Evolutionary conservation across 2,797 vertebrate genomes (phyloP).

Genomic region (Steatocranus sp.): DNA sequence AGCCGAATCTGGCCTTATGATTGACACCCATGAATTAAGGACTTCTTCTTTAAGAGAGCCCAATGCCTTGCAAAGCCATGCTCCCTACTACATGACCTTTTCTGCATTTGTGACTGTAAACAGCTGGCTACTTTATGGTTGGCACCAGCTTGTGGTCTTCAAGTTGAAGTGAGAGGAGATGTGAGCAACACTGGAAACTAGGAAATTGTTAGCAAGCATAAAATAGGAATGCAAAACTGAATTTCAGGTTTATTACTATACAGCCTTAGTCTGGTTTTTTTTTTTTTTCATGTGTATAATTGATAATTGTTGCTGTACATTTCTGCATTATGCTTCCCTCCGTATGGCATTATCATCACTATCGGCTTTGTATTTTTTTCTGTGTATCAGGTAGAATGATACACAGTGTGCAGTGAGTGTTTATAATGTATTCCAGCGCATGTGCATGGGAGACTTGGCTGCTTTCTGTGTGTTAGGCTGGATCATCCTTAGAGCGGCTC

Average conservation of each 20-base stretch:
- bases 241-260: neutral
- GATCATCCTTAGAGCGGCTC: neutral
- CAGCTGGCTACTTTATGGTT: neutral
- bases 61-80: neutral
- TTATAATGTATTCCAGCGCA: neutral
- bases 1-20: neutral
- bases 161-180: neutral
- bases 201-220: neutral
- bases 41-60: neutral
- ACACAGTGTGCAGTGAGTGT: neutral
- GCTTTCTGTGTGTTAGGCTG: neutral
- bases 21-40: neutral
- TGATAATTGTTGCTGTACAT: neutral
- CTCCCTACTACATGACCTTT: neutral
- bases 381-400: neutral
- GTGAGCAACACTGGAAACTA: neutral
- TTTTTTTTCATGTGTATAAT: neutral
- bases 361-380: neutral
- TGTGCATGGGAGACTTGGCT: neutral
- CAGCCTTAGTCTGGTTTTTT: neutral
- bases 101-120: neutral
- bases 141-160: neutral
- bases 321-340: neutral
- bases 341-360: neutral
- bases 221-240: neutral